Evolutionary conservation across 2,797 vertebrate species (phyloP).

Genomic region (Sebastes diaconus): DNA sequence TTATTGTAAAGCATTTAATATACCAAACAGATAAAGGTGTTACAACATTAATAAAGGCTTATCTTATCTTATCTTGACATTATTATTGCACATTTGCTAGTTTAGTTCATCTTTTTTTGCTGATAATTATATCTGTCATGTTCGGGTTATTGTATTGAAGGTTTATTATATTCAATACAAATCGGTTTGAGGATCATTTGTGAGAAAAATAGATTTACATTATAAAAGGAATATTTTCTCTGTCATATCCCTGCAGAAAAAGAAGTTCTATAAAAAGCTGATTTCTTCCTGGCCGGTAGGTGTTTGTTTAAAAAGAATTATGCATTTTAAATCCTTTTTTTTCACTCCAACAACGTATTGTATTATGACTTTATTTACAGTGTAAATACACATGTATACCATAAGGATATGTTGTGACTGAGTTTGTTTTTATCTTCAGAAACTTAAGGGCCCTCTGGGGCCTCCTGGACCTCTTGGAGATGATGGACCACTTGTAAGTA

Average conservation of each 20-base stretch:
- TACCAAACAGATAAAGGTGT: not conserved
- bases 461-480: conserved; percentile 74
- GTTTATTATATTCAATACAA: no score
- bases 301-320: not conserved
- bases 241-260: conserved; percentile 73
- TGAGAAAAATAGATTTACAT: no score
- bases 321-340: not conserved
- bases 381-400: not conserved
- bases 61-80: not conserved
- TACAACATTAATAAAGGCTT: not conserved
- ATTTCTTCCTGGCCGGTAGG: conserved; percentile 81
- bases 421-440: conserved; percentile 58
- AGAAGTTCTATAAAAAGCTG: conserved; percentile 80
- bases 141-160: no score
- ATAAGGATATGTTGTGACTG: not conserved
- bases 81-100: not conserved
- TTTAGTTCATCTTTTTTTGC: not conserved
- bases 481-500: conserved; percentile 76
- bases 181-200: no score
- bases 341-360: not conserved
- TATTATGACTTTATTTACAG: not conserved
- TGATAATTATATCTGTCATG: not conserved
- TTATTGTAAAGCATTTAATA: not conserved
- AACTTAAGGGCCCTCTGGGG: conserved; percentile 73
- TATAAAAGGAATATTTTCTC: not conserved